Conservation (phyloP, 1,140 invertebrate genomes). For the Mycetomoellerius zeteki region DNA sequence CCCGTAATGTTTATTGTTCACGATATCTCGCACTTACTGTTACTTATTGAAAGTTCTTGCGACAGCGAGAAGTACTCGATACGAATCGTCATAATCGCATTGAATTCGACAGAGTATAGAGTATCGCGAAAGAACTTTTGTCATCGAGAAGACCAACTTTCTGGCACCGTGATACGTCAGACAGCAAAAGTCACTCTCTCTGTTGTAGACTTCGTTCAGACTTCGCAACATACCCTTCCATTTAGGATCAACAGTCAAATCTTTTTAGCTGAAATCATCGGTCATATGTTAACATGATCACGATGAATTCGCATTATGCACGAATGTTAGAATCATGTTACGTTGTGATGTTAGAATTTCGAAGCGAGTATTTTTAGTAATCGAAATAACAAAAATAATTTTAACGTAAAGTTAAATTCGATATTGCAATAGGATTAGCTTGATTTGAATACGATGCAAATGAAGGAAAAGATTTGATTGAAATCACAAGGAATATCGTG, state of each 20-base stretch:
- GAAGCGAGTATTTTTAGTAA: neutral
- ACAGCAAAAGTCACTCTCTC: neutral
- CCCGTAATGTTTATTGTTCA: slow-evolving; percentile 47
- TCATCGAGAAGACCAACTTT: slow-evolving; percentile 1
- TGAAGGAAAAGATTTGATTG: neutral
- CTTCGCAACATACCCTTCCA: neutral
- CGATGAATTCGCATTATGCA: neutral
- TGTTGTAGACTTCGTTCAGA: neutral
- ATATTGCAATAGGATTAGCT: neutral
- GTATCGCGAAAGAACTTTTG: neutral
- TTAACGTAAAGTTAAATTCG: neutral
- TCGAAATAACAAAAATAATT: slow-evolving; percentile 1
- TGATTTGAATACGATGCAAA: neutral
- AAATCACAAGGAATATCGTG: too few species aligned
- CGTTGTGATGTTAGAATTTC: neutral
- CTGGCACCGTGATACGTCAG: neutral
- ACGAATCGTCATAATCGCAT: slow-evolving; percentile 1
- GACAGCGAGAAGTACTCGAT: neutral
- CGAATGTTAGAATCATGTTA: neutral
- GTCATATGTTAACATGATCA: slow-evolving; percentile 33
- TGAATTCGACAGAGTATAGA: neutral
- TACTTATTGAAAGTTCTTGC: neutral
- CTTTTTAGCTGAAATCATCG: slow-evolving; percentile 26
- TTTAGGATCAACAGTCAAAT: slow-evolving; percentile 24
- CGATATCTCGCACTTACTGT: slow-evolving; percentile 17